These are phyloP conservation scores for Axis porcinus DNA, from an alignment of 2,113 vertebrate genomes.

Conservation along the genomic window DNA sequence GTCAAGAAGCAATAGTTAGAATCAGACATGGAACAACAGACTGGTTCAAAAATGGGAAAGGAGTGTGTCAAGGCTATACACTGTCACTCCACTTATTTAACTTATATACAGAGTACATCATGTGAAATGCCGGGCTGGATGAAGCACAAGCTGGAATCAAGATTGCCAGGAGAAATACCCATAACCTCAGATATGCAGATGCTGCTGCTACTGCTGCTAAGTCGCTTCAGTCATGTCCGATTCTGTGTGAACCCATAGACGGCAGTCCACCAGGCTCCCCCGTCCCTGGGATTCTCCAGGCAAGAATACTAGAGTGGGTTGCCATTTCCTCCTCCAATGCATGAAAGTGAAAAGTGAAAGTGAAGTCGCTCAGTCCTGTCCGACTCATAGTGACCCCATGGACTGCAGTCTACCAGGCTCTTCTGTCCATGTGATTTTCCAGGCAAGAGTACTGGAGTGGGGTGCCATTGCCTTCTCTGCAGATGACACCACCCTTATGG, in stretches of 20 bases:
- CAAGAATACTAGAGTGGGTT: not conserved
- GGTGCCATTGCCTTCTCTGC: not conserved
- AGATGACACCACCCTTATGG: not conserved
- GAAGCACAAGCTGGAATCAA: not conserved
- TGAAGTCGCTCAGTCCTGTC: not conserved
- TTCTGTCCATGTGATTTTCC: not conserved
- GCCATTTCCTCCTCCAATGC: not conserved
- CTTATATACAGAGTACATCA: not conserved
- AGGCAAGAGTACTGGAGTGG: not conserved
- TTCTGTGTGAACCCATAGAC: not conserved
- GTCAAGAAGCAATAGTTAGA: not conserved
- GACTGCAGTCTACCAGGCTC: not conserved
- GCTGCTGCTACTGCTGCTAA: not conserved
- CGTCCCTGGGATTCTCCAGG: not conserved
- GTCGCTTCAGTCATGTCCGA: accelerated
- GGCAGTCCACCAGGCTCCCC: not conserved
- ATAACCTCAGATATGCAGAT: not conserved
- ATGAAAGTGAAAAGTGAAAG: not conserved
- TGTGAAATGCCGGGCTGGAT: not conserved
- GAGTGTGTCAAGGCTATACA: not conserved
- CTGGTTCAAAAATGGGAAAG: not conserved
- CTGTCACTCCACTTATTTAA: not conserved
- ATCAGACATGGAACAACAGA: not conserved
- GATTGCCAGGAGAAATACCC: not conserved
- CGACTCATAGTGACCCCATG: not conserved